Base-by-base conservation (phyloP, 1,140 invertebrate species). In the Anadara kagoshimensis region DNA sequence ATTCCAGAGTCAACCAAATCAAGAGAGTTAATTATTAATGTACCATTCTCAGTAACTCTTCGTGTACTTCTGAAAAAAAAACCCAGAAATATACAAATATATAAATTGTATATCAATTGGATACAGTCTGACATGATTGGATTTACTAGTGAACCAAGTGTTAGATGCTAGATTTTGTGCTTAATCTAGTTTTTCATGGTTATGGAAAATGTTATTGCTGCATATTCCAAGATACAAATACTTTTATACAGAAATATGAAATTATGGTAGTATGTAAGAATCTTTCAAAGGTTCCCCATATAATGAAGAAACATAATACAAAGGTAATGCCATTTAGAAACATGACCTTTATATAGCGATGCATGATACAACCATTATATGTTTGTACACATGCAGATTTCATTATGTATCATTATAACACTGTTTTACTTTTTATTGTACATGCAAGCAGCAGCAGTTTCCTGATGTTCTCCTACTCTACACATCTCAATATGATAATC, bases 1-100 rank as follows among this genome's bases (percentile, higher is more conserved):
- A 98, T 96, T 49, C 97, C 97, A 71, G 95, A 94, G 89, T 99
- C 96, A 73, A 93, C 93, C 84, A 96, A 93, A 77, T 93, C 92
- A 41, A 99, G 90, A 83, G 93, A 93, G 82, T 93, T 94, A 78
- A 99, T 95, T 26, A 45, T 41, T 29, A 88, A 73, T 11, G 78
- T 84, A n/a, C 85, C 85, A 76, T 81, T 85, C 4, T 56, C 16
- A 63, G 67, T 72, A n/a, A 82, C 54, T 44, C 66, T 78, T 59
- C 79, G 64, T 69, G 79, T 85, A 64, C 24, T 62, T 53, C 54
- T 43, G 53, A 58, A 62, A 71, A 59, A 66, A 41, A 69, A 11
- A 68, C n/a, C n/a, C n/a, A n/a, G n/a, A 45, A 12, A 16, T 18
- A 66, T 45, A 49, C 20, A 54, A 2, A n/a, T 26, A 24, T 24